phyloP scores from a whole-genome alignment of 2,888 invertebrate species.

The Caenorhabditis sinica region DNA sequence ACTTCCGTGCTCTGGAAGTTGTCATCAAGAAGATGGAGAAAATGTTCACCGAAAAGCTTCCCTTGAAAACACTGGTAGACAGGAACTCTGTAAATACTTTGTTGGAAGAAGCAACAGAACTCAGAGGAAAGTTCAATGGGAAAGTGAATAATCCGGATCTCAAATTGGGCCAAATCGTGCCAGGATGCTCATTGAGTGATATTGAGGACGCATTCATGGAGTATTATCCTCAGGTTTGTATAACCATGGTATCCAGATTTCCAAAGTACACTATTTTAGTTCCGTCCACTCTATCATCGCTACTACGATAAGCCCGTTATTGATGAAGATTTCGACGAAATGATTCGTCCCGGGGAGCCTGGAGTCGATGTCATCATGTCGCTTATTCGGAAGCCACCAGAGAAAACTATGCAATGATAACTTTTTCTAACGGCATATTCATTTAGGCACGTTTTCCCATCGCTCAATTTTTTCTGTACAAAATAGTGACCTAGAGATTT shows the following conservation, averaged over 20 bases:
- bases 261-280: background rate
- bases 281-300: background rate
- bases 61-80: constrained; percentile 34
- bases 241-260: background rate
- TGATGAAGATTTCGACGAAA: constrained; percentile 3
- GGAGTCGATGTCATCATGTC: background rate
- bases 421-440: too few species aligned
- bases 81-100: constrained; percentile 15
- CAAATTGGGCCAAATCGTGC: background rate
- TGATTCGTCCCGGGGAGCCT: constrained; percentile 21
- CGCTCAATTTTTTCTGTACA: too few species aligned
- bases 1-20: constrained; percentile 6
- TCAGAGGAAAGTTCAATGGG: constrained; percentile 35
- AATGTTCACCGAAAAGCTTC: constrained; percentile 5
- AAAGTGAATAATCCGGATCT: constrained; percentile 8
- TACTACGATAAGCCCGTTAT: background rate
- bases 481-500: too few species aligned
- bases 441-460: too few species aligned
- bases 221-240: background rate
- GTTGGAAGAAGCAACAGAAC: constrained; percentile 20
- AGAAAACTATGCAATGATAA: too few species aligned
- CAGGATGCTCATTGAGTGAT: background rate
- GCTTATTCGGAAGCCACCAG: background rate
- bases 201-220: background rate
- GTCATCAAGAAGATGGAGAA: constrained; percentile 24